A percentile compares a stretch with the other conserved stretches of the same genome.
These are phyloP conservation scores for Drosophila lowei DNA, from an alignment of 1,140 invertebrate genomes.

Conservation along the genomic window DNA sequence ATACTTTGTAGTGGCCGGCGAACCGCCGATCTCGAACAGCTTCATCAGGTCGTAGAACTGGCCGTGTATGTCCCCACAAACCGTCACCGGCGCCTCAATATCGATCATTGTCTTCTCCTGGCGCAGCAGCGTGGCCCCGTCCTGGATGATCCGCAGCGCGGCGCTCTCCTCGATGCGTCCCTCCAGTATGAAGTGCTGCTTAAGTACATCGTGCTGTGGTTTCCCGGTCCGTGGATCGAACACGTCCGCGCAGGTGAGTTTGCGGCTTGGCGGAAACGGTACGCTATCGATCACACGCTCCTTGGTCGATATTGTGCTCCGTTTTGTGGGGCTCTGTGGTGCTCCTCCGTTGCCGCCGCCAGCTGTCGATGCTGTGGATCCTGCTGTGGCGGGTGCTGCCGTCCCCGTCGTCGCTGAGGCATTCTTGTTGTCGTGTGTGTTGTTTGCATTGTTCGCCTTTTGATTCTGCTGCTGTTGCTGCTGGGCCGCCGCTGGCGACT, in stretches of 20 bases:
- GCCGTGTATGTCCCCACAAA: slow-evolving; percentile 99
- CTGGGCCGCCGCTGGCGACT: slow-evolving; percentile 40
- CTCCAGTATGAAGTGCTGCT: slow-evolving; percentile 99
- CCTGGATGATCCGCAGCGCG: slow-evolving; percentile 98
- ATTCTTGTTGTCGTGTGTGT: slow-evolving; percentile 56
- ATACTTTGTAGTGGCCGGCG: slow-evolving; percentile 99
- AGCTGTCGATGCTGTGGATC: slow-evolving; percentile 27
- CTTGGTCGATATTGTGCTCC: slow-evolving; percentile 77
- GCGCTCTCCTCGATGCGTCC: slow-evolving; percentile 99
- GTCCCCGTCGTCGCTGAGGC: slow-evolving; percentile 46
- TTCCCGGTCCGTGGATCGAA: slow-evolving; percentile 97
- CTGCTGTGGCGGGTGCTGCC: slow-evolving; percentile 40
- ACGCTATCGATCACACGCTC: slow-evolving; percentile 86
- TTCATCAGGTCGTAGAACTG: slow-evolving; percentile 99
- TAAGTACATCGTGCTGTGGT: slow-evolving; percentile 97
- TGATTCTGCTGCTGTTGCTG: slow-evolving; percentile 48
- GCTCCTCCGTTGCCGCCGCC: slow-evolving; percentile 4
- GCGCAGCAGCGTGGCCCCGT: slow-evolving; percentile 96
- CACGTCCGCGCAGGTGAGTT: slow-evolving; percentile 97
- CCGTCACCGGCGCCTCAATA: slow-evolving; percentile 99
- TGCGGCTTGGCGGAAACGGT: slow-evolving; percentile 98
- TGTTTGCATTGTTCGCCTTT: slow-evolving; percentile 43
- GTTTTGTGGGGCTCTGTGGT: slow-evolving; percentile 75
- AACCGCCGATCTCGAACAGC: slow-evolving; percentile 99
- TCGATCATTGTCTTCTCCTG: slow-evolving; percentile 99